Base-by-base conservation (phyloP, 2,888 invertebrate genomes). In the Agrochola lychnidis region DNA sequence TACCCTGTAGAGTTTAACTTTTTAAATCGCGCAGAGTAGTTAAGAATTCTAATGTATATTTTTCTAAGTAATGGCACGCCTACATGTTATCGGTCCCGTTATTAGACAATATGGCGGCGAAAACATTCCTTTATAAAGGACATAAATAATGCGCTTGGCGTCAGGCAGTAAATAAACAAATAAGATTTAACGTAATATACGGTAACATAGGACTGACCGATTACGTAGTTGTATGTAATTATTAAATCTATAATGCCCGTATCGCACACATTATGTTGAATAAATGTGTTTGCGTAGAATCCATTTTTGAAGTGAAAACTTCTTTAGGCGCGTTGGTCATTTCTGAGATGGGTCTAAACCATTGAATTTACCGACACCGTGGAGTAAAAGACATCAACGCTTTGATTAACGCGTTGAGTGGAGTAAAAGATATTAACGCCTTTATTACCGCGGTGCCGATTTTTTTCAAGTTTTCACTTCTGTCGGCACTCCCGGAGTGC, bases 111-210 rank as follows among this genome's bases (percentile, higher is more conserved):
- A 51, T 42, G n/a, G 51, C 12, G 25, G 36, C n/a, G 16, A 61
- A 48, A 45, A 51, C 56, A 25, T 4, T 25, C n/a, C 30, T 48
- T 76, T 76, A 81, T 76, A 76, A 56, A 42, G n/a, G 36, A 57
- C 62, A 67, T 73, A 67, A 73, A 78, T 69, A 82, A 57, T 51
- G 51, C 1, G 2, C 10, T 19, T n/a, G 30, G 16, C 25, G 7
- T 16, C 30, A 14, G 30, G 25, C 64, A 12, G 57, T 66, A 59
- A 70, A 12, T 67, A 45, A 57, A 61, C 62, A 4, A 48, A 70
- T 4, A 36, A 36, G 36, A 67, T 53, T 66, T 16, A 30, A n/a
- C 36, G 42, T 40, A 16, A 42, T 40, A 56, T 42, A 57, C 59
- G 10, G 22, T 30, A 36, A 57, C 25, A 6, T 14, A 25, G 40